Base-by-base conservation (phyloP, 2,888 invertebrate genomes). In the Eristalis pertinax region DNA sequence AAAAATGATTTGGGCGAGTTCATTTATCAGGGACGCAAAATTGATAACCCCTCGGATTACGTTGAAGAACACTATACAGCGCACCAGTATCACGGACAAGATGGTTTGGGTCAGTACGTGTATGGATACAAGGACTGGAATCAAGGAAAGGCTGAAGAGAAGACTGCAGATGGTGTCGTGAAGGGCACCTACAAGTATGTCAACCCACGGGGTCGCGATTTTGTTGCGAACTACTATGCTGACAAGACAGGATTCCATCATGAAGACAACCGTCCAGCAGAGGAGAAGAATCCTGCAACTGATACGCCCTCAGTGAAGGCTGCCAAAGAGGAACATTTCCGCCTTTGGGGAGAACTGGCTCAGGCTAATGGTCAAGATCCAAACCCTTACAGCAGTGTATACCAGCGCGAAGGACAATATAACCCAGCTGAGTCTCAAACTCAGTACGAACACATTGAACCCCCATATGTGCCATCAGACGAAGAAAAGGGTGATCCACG, bases 201-300 rank as follows among this genome's bases (percentile, higher is more conserved):
- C 63, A 94, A 94, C 89, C 95, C 95, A 10, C 90, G 91, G 89
- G 93, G 93, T 29, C 91, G 92, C 29, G 93, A 93, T 70, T 92
- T 92, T 78, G 69, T 92, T 81, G 93, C 92, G 84, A 92, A 95
- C 86, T 96, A 96, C 92, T 96, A 96, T 95, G 96, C 96, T 81
- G 96, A 96, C 91, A 94, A 95, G 88, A 94, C 94, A 88, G 97
- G 96, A n/a, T 96, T 96, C 94, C 96, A 96, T 93, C 96, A 96
- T 88, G 95, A 95, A 82, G 96, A 96, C 90, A 96, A 96, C 91
- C 93, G 96, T 2, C 95, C 96, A 15, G 95, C 95, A 90, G 94
- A 95, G 69, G 94, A 94, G 69, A 94, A 95, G 73, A 93, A 94
- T 91, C 95, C 95, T 0, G 94, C 95, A 13, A 94, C 95, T 88